Percentiles rank a stretch among this genome's conserved stretches.
These are phyloP conservation scores for Daktulosphaira vitifoliae DNA, from an alignment of 1,140 invertebrate genomes.

Conservation along the genomic window DNA sequence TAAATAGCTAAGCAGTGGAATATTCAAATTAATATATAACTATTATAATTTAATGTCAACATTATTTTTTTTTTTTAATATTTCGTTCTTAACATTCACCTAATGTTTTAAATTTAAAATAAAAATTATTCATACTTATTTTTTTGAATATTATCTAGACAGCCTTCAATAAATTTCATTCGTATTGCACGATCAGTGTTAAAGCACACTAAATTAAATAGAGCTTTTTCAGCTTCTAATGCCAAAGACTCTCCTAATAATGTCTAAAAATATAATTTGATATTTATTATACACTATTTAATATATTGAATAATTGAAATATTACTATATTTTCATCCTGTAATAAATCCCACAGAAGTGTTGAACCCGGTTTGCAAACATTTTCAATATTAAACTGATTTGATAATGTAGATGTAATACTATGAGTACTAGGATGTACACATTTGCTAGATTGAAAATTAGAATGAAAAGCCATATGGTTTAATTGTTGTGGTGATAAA, in stretches of 20 bases:
- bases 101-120: not conserved
- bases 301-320: slow-evolving; percentile 13
- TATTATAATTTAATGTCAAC: no score
- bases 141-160: slow-evolving; percentile 77
- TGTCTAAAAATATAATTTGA: slow-evolving; percentile 46
- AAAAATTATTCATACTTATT: slow-evolving; percentile 46
- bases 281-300: slow-evolving; percentile 33
- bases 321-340: slow-evolving; percentile 79
- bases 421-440: slow-evolving; percentile 21
- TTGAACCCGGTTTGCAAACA: slow-evolving; percentile 80
- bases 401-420: slow-evolving; percentile 43
- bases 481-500: slow-evolving; percentile 40
- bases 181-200: slow-evolving; percentile 78
- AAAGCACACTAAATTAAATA: slow-evolving; percentile 80
- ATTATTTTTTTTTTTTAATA: not conserved
- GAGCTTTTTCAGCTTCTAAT: slow-evolving; percentile 80
- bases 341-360: slow-evolving; percentile 84
- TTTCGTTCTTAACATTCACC: no score
- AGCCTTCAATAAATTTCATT: slow-evolving; percentile 91
- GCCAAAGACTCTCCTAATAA: slow-evolving; percentile 79
- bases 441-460: slow-evolving; percentile 37
- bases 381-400: slow-evolving; percentile 62
- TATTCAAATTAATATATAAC: no score
- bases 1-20: no score
- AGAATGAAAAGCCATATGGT: slow-evolving; percentile 42